Evolutionary conservation across 2,113 vertebrate species (phyloP), one percentile per base, ranked within the genome.

Genomic region (Archocentrus centrarchus): DNA sequence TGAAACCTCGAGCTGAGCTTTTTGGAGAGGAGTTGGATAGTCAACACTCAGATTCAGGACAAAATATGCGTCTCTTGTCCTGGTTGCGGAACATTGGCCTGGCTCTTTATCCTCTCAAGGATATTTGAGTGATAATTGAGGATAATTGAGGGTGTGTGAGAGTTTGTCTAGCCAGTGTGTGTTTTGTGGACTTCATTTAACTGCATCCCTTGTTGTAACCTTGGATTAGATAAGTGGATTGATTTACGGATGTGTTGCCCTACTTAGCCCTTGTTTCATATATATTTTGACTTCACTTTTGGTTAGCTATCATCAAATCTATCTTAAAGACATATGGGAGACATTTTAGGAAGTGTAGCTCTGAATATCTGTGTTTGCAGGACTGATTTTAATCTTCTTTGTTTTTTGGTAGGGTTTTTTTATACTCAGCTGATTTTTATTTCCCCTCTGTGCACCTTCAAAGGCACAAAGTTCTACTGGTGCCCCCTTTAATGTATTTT

Each of bases 401-500:
- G 37, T 27, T 14, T 37, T 37, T 37, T 37, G 20, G 14, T 39
- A 3, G 14, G 6, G 14, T 1, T 20, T n/a, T 0, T 10, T 18
- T 8, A 39, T 39, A 39, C 8, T 39, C 37, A 39, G 37, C 8
- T 39, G 37, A 10, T 35, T 18, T 2, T 0, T 3, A 1, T 64
- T 44, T 66, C 39, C 35, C 6, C 63, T 24, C 39, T 58, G 11
- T 11, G 58, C 55, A 73, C 83, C 41, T 70, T 89, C 83, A 87
- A 75, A 83, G 60, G 1, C 13, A 59, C 37, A 35, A 3, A 81
- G 37, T 84, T 61, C 78, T 39, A 78, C 64, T 30, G 75, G 58
- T 6, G 37, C 61, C 68, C 68, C 7, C 44, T 75, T 83, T 83
- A 11, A 68, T 91, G 75, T 73, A 88, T 92, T 88, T 88, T 89